These are phyloP conservation scores for Tethea ocularis DNA, from an alignment of 2,888 invertebrate species.

Conservation along the genomic window DNA sequence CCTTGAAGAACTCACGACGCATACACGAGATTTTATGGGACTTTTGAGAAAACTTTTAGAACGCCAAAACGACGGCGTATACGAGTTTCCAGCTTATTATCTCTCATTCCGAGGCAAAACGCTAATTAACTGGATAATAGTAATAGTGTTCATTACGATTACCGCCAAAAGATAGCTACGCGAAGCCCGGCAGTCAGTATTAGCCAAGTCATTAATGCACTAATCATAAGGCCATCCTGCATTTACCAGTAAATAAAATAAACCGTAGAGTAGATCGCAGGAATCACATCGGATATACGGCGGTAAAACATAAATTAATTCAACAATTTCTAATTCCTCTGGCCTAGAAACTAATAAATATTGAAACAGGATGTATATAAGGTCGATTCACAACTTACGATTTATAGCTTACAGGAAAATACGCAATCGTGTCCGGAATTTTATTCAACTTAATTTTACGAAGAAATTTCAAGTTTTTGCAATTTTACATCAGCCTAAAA, in stretches of 20 bases:
- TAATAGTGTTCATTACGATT: no score
- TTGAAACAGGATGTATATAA: conserved; percentile 30
- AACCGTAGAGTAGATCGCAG: neutral
- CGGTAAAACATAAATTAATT: neutral
- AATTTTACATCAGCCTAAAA: no score
- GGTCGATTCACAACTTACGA: conserved; percentile 27
- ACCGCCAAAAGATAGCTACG: no score
- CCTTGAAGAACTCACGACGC: no score
- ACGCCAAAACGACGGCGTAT: no score
- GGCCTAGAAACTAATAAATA: conserved; percentile 12
- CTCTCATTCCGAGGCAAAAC: no score
- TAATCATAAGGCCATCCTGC: neutral
- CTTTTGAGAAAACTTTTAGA: no score
- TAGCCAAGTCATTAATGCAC: neutral
- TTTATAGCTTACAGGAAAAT: conserved; percentile 31
- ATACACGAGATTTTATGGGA: no score
- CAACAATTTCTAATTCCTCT: conserved; percentile 29
- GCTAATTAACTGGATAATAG: no score
- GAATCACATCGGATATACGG: neutral
- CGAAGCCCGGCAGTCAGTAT: no score
- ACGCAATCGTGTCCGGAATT: conserved; percentile 27
- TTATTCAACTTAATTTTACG: conserved; percentile 16
- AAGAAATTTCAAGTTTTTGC: neutral
- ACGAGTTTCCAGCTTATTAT: no score
- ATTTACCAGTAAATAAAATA: neutral